phyloP scores from a whole-genome alignment of 2,113 vertebrate genomes.

The Lethenteron reissneri region DNA sequence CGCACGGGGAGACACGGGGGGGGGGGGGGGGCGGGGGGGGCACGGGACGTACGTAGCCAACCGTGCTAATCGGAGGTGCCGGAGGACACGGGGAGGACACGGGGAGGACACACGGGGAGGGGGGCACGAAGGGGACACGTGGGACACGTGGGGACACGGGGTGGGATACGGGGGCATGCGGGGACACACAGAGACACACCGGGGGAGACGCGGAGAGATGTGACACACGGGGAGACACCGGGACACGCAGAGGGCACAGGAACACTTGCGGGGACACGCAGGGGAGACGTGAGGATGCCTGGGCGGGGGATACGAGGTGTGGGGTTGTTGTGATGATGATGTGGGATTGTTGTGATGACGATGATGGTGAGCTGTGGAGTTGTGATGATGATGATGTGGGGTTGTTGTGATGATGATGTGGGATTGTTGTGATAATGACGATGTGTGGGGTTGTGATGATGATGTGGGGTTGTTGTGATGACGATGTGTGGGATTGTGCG shows the following conservation, averaged over 20 bases:
- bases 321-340: too few species aligned
- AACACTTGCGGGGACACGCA: too few species aligned
- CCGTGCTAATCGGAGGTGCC: neutral
- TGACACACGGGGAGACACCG: too few species aligned
- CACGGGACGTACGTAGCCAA: neutral
- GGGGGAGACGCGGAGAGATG: too few species aligned
- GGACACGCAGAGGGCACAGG: too few species aligned
- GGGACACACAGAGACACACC: too few species aligned
- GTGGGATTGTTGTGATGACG: neutral
- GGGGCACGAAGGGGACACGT: neutral
- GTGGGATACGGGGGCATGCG: too few species aligned
- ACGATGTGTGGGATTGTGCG: constrained; percentile 9
- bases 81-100: neutral
- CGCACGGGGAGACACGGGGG: neutral
- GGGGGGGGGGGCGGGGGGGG: too few species aligned
- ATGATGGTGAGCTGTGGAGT: neutral
- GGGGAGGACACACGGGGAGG: neutral
- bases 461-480: neutral
- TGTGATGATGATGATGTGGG: neutral
- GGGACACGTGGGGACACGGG: neutral
- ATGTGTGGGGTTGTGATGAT: too few species aligned
- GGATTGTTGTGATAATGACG: neutral
- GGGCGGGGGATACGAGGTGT: too few species aligned
- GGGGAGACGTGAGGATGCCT: too few species aligned
- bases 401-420: neutral